Conservation (phyloP, 1,140 invertebrate genomes). For the Dendroctonus valens region DNA sequence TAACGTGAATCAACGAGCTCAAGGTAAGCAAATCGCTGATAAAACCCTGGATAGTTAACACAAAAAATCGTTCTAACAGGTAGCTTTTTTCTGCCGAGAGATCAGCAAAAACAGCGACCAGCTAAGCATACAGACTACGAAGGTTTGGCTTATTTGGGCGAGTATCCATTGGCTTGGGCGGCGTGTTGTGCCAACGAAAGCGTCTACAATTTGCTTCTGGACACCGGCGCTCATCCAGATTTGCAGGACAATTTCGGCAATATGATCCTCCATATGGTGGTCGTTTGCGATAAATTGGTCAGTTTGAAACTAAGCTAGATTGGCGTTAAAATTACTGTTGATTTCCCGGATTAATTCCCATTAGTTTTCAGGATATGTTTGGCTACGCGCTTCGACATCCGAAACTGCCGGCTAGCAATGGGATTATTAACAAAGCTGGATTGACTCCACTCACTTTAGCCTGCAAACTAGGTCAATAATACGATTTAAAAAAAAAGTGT, state of each 20-base stretch:
- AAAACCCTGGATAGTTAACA: background rate
- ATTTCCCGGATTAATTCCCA: background rate
- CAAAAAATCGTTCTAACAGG: conserved; percentile 48
- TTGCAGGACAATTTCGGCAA: conserved; percentile 89
- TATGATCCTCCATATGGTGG: conserved; percentile 97
- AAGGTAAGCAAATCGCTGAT: conserved; percentile 56
- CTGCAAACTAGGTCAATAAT: conserved; percentile 70
- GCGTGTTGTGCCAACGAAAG: conserved; percentile 95
- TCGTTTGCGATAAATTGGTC: conserved; percentile 94
- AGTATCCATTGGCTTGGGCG: conserved; percentile 95
- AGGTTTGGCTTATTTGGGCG: conserved; percentile 91
- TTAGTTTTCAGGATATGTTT: conserved; percentile 84
- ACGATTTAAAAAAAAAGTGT: background rate
- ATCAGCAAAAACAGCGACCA: conserved; percentile 77
- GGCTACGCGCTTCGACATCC: conserved; percentile 95
- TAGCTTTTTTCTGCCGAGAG: conserved; percentile 87
- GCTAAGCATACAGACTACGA: conserved; percentile 88
- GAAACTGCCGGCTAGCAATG: conserved; percentile 85
- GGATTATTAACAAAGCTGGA: conserved; percentile 83
- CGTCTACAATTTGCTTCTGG: conserved; percentile 94
- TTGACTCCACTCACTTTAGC: conserved; percentile 94
- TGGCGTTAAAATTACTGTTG: background rate
- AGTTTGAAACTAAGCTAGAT: conserved; percentile 26
- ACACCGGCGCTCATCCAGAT: conserved; percentile 90
- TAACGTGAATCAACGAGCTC: conserved; percentile 87